phyloP scores from a whole-genome alignment of 2,113 vertebrate genomes.

The Irena cyanogastra region DNA sequence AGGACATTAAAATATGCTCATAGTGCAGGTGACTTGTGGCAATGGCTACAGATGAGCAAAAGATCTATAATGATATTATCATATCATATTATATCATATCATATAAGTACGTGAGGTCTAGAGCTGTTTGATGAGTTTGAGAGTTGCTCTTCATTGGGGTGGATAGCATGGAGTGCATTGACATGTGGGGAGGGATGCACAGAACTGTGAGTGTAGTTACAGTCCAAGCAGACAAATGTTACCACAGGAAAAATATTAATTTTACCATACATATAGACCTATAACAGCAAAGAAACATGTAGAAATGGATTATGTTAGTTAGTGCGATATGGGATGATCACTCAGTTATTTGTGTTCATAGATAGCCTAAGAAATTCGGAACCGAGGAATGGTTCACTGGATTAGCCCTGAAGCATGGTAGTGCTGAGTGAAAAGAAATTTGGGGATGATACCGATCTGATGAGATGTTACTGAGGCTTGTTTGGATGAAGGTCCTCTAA shows the following conservation, averaged over 20 bases:
- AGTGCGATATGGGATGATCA: not conserved
- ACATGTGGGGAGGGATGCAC: fast-evolving
- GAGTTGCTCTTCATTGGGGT: not conserved
- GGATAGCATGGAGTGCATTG: not conserved
- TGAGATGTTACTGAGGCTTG: not conserved
- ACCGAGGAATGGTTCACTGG: not conserved
- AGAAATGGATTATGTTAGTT: not conserved
- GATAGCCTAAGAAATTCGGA: not conserved
- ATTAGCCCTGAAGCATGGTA: not conserved
- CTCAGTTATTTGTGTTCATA: not conserved
- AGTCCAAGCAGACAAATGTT: not conserved
- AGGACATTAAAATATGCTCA: not conserved
- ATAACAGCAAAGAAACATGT: not conserved
- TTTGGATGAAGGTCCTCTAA: not conserved
- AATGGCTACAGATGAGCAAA: not conserved
- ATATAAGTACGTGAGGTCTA: not conserved
- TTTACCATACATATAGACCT: not conserved
- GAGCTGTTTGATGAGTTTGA: not conserved
- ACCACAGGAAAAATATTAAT: not conserved
- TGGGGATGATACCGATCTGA: not conserved
- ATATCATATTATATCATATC: not conserved
- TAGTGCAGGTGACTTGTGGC: not conserved
- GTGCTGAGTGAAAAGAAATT: not conserved
- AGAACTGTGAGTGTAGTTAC: not conserved
- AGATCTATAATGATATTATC: not conserved